Evolutionary conservation across 2,113 vertebrate species (phyloP).

Genomic region (Antechinus flavipes): DNA sequence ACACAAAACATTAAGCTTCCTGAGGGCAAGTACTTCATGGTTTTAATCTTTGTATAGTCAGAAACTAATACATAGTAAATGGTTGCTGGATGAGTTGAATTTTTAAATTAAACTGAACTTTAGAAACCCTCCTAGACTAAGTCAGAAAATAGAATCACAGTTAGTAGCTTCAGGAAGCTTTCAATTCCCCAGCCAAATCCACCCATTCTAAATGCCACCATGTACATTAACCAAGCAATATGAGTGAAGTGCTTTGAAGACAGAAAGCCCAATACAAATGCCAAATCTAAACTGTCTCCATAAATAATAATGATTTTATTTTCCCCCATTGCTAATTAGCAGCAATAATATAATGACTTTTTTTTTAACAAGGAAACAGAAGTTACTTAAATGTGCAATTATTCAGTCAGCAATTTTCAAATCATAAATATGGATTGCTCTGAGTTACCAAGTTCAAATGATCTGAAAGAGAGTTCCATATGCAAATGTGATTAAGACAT

Average conservation of each 20-base stretch:
- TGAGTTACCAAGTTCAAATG: constrained; percentile 62
- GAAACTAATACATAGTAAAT: background rate
- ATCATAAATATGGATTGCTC: constrained; percentile 79
- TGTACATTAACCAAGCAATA: background rate
- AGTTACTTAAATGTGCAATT: constrained; percentile 78
- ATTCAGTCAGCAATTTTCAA: constrained; percentile 79
- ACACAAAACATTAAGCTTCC: background rate
- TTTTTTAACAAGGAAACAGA: constrained; percentile 74
- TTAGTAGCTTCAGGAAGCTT: background rate
- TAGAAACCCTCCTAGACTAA: background rate
- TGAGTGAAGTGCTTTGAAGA: background rate
- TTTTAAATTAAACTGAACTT: background rate
- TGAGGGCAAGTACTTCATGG: background rate
- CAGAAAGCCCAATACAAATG: background rate
- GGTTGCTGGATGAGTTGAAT: background rate
- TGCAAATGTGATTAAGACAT: constrained; percentile 71
- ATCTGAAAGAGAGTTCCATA: constrained; percentile 50
- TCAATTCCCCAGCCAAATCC: background rate
- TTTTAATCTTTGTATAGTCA: background rate
- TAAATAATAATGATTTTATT: constrained; percentile 79
- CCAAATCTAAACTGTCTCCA: constrained; percentile 62
- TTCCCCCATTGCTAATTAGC: constrained; percentile 79
- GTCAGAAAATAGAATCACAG: background rate
- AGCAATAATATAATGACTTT: constrained; percentile 72
- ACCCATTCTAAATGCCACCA: background rate